These are phyloP conservation scores for Vultur gryphus DNA, from an alignment of 2,797 vertebrate genomes.

Conservation along the genomic window DNA sequence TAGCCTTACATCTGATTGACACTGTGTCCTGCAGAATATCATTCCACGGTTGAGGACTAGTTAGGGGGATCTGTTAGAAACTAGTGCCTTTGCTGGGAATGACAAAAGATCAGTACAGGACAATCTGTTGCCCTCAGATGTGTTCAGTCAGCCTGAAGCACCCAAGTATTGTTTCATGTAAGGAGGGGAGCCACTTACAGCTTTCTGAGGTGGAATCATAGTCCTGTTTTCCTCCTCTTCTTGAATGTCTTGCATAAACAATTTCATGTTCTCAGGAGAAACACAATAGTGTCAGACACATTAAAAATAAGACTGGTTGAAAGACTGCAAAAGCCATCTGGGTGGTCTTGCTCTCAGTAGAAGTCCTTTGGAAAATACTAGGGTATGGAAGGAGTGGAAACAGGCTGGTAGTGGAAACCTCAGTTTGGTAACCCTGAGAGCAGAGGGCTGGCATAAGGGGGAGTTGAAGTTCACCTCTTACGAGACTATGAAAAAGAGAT, in stretches of 20 bases:
- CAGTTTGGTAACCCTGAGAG: not conserved
- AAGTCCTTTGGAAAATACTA: not conserved
- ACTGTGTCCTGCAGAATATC: not conserved
- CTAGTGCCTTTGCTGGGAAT: not conserved
- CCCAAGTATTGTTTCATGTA: not conserved
- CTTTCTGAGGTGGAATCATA: not conserved
- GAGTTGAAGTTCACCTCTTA: not conserved
- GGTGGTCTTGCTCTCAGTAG: not conserved
- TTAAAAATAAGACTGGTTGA: not conserved
- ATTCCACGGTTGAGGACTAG: not conserved
- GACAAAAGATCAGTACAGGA: not conserved
- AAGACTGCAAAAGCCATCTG: not conserved
- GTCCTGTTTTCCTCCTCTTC: not conserved
- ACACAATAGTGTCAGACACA: not conserved
- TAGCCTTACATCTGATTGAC: not conserved
- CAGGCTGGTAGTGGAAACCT: not conserved
- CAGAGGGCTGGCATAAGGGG: not conserved
- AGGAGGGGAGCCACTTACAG: not conserved
- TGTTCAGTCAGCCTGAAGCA: not conserved
- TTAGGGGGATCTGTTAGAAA: not conserved
- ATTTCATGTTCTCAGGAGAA: not conserved
- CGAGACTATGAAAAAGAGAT: rapidly evolving
- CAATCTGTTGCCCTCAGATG: not conserved
- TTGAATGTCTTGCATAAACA: not conserved
- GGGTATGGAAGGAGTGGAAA: not conserved